Conservation (phyloP, 2,888 invertebrate species). For the Ophion costatus region DNA sequence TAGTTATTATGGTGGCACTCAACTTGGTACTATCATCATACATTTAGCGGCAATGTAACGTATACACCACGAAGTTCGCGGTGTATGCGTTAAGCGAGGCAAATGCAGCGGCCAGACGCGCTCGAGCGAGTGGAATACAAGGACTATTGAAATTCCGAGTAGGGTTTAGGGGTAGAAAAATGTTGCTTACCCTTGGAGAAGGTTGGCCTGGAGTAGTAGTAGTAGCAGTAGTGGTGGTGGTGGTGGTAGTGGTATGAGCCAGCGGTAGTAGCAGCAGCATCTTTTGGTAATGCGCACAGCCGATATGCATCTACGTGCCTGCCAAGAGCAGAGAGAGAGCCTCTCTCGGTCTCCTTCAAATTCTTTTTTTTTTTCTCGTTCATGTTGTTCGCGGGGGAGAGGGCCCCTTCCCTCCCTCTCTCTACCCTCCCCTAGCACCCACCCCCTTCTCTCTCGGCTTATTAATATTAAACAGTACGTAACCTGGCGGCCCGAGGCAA, state of each 20-base stretch:
- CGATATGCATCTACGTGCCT: slow-evolving; percentile 83
- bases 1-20: too few species aligned
- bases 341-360: slow-evolving; percentile 22
- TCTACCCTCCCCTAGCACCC: slow-evolving; percentile 27
- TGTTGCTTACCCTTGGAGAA: slow-evolving; percentile 41
- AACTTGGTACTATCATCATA: not conserved
- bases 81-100: not conserved
- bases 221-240: not conserved
- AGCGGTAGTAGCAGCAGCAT: slow-evolving; percentile 68
- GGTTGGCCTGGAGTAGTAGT: slow-evolving; percentile 24
- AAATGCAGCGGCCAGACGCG: slow-evolving; percentile 13
- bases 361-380: slow-evolving; percentile 15
- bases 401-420: slow-evolving; percentile 3
- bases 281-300: slow-evolving; percentile 79
- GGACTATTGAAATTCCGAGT: slow-evolving; percentile 66
- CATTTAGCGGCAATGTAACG: not conserved
- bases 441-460: slow-evolving; percentile 72
- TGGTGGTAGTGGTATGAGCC: not conserved
- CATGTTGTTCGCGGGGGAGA: slow-evolving; percentile 6
- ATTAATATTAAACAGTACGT: slow-evolving; percentile 82
- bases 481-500: slow-evolving; percentile 47
- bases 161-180: slow-evolving; percentile 49
- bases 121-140: slow-evolving; percentile 24
- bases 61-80: not conserved
- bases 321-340: slow-evolving; percentile 76